Conservation (phyloP, 2,888 invertebrate species). For the Priocnemis perturbator region DNA sequence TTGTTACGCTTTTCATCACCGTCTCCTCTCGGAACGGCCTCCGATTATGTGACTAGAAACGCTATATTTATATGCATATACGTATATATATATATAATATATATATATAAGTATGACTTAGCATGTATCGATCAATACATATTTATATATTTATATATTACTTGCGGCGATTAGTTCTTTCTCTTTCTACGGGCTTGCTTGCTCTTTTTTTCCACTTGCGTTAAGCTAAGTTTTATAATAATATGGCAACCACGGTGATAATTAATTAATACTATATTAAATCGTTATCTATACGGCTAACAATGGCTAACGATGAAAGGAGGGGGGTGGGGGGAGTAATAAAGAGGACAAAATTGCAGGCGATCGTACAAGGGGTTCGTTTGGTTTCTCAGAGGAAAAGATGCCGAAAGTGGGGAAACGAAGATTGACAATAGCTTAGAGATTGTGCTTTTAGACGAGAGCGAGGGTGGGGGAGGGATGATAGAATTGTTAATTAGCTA, state of each 20-base stretch:
- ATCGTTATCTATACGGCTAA: slow-evolving; percentile 46
- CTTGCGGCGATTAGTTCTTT: slow-evolving; percentile 13
- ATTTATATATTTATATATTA: slow-evolving; percentile 41
- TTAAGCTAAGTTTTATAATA: slow-evolving; percentile 58
- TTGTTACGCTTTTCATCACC: slow-evolving; percentile 26
- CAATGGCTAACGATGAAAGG: slow-evolving; percentile 44
- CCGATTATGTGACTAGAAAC: slow-evolving; percentile 72
- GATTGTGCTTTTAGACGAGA: neutral
- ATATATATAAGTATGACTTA: slow-evolving; percentile 45
- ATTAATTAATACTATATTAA: slow-evolving; percentile 51
- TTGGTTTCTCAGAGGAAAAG: neutral
- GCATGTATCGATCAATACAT: slow-evolving; percentile 54
- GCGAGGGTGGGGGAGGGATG: neutral
- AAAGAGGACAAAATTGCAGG: slow-evolving; percentile 18
- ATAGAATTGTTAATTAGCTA: neutral
- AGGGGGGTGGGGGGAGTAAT: slow-evolving; percentile 10
- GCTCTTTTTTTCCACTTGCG: slow-evolving; percentile 5
- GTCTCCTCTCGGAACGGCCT: slow-evolving; percentile 7
- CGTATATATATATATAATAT: slow-evolving; percentile 55
- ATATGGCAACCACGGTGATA: slow-evolving; percentile 64
- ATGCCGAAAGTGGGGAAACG: neutral
- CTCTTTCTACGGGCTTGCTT: slow-evolving; percentile 32
- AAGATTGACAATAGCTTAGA: neutral
- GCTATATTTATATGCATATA: slow-evolving; percentile 65
- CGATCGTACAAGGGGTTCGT: neutral